Evolutionary conservation across 1,140 invertebrate genomes (phyloP).

Genomic region (Musca domestica): DNA sequence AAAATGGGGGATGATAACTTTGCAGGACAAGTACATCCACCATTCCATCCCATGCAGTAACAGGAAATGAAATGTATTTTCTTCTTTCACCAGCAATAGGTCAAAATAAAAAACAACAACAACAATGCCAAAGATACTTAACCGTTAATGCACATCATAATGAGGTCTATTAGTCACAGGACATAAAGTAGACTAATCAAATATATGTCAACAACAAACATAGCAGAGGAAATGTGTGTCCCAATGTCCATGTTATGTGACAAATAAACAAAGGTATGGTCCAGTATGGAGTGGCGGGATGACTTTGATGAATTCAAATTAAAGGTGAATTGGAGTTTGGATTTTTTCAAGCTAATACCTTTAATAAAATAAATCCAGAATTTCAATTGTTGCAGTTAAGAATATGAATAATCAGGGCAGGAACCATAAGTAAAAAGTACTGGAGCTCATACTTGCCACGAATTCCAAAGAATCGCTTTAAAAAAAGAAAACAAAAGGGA

Average conservation of each 20-base stretch:
- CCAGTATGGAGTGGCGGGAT: too few species aligned
- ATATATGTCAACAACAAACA: slow-evolving; percentile 1
- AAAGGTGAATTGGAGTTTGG: too few species aligned
- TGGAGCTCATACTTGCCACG: too few species aligned
- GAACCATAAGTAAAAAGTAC: too few species aligned
- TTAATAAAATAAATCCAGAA: too few species aligned
- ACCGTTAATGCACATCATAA: slow-evolving; percentile 27
- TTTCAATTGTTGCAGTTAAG: too few species aligned
- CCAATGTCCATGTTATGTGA: not conserved
- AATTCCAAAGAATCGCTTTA: too few species aligned
- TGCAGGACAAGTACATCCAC: not conserved
- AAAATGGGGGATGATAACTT: not conserved
- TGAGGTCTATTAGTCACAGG: slow-evolving; percentile 27
- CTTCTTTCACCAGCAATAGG: not conserved
- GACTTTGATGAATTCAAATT: too few species aligned
- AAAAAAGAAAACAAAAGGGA: too few species aligned
- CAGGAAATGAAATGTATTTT: not conserved
- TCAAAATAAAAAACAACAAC: slow-evolving; percentile 11
- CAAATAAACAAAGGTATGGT: not conserved
- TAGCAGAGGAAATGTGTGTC: not conserved
- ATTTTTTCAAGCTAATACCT: too few species aligned
- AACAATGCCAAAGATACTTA: slow-evolving; percentile 23
- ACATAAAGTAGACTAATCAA: slow-evolving; percentile 24
- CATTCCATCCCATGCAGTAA: not conserved
- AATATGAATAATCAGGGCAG: too few species aligned